Evolutionary conservation across 2,113 vertebrate genomes (phyloP).

Genomic region (Holacanthus passer): DNA sequence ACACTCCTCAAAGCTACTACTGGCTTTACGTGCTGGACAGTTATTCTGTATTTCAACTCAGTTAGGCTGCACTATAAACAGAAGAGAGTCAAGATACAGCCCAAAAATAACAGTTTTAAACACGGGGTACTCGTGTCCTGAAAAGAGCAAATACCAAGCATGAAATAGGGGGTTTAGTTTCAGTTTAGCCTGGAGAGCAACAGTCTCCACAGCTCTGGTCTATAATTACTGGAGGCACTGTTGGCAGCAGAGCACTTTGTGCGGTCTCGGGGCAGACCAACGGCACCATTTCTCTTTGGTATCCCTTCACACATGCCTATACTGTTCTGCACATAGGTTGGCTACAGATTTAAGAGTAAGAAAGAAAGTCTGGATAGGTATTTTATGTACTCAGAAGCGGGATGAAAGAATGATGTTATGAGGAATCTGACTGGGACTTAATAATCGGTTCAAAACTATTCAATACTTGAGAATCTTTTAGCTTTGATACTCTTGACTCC

Average conservation of each 20-base stretch:
- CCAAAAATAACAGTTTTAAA: constrained; percentile 82
- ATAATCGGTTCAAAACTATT: constrained; percentile 6
- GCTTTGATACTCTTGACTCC: constrained; percentile 11
- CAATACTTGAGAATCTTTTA: background rate
- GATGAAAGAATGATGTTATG: constrained; percentile 18
- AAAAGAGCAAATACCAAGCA: constrained; percentile 77
- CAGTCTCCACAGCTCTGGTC: constrained; percentile 71
- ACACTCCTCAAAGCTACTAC: constrained; percentile 18
- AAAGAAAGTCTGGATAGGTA: constrained; percentile 21
- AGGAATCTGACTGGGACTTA: background rate
- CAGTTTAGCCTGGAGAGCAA: constrained; percentile 76
- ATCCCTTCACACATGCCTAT: constrained; percentile 63
- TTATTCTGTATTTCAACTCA: constrained; percentile 55
- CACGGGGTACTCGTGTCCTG: constrained; percentile 61
- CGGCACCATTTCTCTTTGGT: constrained; percentile 73
- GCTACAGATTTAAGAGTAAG: constrained; percentile 29
- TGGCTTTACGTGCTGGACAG: constrained; percentile 31
- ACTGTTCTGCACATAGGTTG: constrained; percentile 34
- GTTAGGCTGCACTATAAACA: constrained; percentile 65
- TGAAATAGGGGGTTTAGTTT: constrained; percentile 80
- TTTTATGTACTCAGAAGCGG: background rate
- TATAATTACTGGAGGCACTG: constrained; percentile 81
- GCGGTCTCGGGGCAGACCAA: constrained; percentile 73
- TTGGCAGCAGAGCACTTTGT: constrained; percentile 68
- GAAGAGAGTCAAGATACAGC: constrained; percentile 57